phyloP scores from a whole-genome alignment of 2,113 vertebrate genomes.

The Gobiocypris rarus region DNA sequence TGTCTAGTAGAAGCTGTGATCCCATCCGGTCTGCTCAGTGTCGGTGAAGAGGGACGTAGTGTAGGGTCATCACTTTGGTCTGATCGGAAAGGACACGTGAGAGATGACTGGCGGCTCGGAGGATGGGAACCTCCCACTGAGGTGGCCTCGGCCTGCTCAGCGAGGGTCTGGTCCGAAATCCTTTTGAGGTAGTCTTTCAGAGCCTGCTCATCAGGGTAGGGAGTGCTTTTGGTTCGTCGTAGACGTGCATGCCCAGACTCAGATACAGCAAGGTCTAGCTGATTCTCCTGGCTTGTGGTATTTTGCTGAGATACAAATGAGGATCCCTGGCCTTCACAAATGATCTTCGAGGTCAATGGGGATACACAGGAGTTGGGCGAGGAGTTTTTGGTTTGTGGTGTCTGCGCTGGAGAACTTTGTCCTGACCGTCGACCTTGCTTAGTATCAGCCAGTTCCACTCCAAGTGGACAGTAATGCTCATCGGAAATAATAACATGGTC shows the following conservation, averaged over 20 bases:
- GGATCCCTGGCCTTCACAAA: background rate
- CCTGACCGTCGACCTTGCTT: constrained; percentile 62
- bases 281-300: constrained; percentile 41
- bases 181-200: constrained; percentile 75
- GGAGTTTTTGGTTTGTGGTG: constrained; percentile 17
- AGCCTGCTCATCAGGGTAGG: constrained; percentile 74
- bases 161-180: constrained; percentile 72
- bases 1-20: background rate
- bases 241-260: constrained; percentile 27
- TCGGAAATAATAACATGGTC: constrained; percentile 87
- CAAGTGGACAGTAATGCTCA: constrained; percentile 92
- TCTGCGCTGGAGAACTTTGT: constrained; percentile 19
- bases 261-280: background rate
- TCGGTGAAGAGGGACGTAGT: constrained; percentile 10
- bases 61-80: constrained; percentile 32
- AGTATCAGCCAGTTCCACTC: constrained; percentile 82
- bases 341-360: constrained; percentile 3
- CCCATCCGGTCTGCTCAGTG: background rate
- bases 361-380: background rate
- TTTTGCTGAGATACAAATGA: background rate
- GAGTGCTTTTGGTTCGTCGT: constrained; percentile 52
- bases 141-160: constrained; percentile 64
- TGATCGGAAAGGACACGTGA: constrained; percentile 41
- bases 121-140: constrained; percentile 66
- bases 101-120: constrained; percentile 71